A percentile compares a stretch with the other conserved stretches of the same genome.
These are phyloP conservation scores for Montipora sp. DNA, from an alignment of 64 coral and sea anemone genomes.

Conservation along the genomic window DNA sequence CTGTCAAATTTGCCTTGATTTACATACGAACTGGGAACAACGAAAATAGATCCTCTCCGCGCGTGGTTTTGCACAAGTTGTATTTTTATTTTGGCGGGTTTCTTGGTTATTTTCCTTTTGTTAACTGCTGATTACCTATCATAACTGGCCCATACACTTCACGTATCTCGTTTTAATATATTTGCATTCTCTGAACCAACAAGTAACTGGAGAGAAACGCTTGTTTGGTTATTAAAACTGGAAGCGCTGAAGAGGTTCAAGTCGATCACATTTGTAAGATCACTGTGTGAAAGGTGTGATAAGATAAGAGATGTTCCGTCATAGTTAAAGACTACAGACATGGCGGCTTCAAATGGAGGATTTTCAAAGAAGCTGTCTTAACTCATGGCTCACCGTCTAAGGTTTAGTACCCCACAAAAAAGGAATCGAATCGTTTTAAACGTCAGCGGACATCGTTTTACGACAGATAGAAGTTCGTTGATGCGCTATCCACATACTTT, in stretches of 20 bases:
- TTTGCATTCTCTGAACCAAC: slow-evolving; percentile 27
- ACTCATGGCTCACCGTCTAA: slow-evolving; percentile 14
- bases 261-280: not conserved
- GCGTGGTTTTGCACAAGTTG: not conserved
- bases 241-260: not conserved
- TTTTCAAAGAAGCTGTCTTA: not conserved
- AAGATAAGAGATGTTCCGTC: not conserved
- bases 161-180: not conserved
- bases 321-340: not conserved
- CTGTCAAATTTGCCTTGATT: slow-evolving; percentile 21
- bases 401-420: not conserved
- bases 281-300: not conserved
- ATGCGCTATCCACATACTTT: slow-evolving; percentile 78
- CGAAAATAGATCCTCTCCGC: not conserved
- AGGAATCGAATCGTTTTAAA: slow-evolving; percentile 68
- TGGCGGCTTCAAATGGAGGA: not conserved
- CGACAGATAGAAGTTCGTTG: slow-evolving; percentile 63
- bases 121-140: slow-evolving; percentile 2
- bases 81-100: not conserved
- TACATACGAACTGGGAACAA: slow-evolving; percentile 7
- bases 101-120: not conserved
- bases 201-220: slow-evolving; percentile 23
- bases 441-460: slow-evolving; percentile 72
- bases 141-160: not conserved
- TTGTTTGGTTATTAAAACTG: not conserved